Conservation (phyloP, 2,797 vertebrate species). For the Anolis apletophallus region DNA sequence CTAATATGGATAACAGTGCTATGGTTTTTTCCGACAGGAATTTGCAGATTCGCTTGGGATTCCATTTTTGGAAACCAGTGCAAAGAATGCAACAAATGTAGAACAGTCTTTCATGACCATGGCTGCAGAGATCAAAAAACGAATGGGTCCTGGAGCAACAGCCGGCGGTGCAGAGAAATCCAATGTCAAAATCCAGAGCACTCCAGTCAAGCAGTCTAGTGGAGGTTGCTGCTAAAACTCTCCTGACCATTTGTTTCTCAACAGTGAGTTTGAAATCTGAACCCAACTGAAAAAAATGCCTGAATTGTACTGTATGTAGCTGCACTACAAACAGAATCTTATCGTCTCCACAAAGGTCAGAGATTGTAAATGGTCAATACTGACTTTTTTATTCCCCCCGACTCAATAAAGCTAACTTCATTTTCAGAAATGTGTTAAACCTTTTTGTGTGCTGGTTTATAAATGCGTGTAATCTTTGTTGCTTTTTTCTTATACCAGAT, state of each 20-base stretch:
- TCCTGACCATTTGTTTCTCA: conserved; percentile 80
- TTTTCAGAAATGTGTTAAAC: conserved; percentile 90
- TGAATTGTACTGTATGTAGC: conserved; percentile 99
- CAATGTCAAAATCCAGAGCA: conserved; percentile 97
- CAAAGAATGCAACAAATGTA: conserved; percentile 98
- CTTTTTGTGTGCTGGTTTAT: conserved; percentile 88
- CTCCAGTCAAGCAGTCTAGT: conserved; percentile 94
- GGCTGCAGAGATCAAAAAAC: conserved; percentile 98
- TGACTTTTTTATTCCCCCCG: conserved; percentile 87
- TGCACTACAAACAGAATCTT: conserved; percentile 93
- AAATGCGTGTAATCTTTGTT: conserved; percentile 87
- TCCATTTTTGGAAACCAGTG: conserved; percentile 99
- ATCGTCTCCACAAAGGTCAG: conserved; percentile 86
- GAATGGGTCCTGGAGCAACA: conserved; percentile 97
- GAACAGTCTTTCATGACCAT: conserved; percentile 99
- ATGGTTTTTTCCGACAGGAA: conserved; percentile 83
- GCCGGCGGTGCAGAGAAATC: conserved; percentile 93
- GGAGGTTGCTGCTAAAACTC: conserved; percentile 97
- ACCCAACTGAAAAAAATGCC: conserved; percentile 87
- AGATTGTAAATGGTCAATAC: conserved; percentile 87
- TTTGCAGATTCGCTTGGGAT: conserved; percentile 98
- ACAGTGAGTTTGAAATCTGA: conserved; percentile 86
- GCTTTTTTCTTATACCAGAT: conserved; percentile 91
- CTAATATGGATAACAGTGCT: not conserved
- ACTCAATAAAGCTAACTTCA: conserved; percentile 89